Evolutionary conservation across 2,888 invertebrate genomes (phyloP).

Genomic region (Caenorhabditis sulstoni): DNA sequence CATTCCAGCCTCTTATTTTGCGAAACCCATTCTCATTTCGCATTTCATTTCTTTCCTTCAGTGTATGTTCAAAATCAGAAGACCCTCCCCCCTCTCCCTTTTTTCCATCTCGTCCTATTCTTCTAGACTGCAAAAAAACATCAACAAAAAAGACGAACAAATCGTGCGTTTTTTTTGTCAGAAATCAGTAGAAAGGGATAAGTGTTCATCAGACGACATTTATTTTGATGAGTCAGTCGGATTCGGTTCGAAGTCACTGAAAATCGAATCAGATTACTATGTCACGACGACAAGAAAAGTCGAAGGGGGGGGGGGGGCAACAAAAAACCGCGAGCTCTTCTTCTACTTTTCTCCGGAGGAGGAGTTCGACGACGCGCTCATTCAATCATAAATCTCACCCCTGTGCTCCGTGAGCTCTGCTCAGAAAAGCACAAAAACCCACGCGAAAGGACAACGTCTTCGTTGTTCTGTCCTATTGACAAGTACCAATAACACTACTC

Average conservation of each 20-base stretch:
- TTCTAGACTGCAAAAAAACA: conserved; percentile 1
- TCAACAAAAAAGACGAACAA: conserved; percentile 18
- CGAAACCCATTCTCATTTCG: background rate
- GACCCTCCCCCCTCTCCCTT: too few relatives aligned
- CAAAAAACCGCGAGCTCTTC: conserved; percentile 26
- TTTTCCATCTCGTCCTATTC: too few relatives aligned
- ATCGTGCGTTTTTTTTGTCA: too few relatives aligned
- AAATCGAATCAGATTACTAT: conserved; percentile 48
- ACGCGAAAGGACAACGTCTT: background rate
- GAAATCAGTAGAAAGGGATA: conserved; percentile 22
- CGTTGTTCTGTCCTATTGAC: conserved; percentile 5
- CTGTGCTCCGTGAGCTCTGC: conserved; percentile 40
- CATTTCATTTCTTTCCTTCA: conserved; percentile 9
- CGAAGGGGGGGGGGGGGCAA: conserved; percentile 23
- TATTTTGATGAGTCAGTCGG: conserved; percentile 19
- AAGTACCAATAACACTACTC: background rate
- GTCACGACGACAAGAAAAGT: background rate
- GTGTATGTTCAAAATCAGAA: background rate
- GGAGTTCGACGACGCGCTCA: conserved; percentile 49
- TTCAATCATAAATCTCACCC: conserved; percentile 55
- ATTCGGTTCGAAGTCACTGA: conserved; percentile 27
- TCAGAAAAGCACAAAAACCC: conserved; percentile 21
- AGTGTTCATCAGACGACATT: conserved; percentile 41
- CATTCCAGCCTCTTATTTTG: background rate
- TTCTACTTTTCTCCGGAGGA: conserved; percentile 30